Percentiles rank a stretch among this genome's conserved stretches.
Evolutionary conservation across 35 echinoderm and acorn worm species (phyloP).

Genomic region (Eucidaris tribuloides): DNA sequence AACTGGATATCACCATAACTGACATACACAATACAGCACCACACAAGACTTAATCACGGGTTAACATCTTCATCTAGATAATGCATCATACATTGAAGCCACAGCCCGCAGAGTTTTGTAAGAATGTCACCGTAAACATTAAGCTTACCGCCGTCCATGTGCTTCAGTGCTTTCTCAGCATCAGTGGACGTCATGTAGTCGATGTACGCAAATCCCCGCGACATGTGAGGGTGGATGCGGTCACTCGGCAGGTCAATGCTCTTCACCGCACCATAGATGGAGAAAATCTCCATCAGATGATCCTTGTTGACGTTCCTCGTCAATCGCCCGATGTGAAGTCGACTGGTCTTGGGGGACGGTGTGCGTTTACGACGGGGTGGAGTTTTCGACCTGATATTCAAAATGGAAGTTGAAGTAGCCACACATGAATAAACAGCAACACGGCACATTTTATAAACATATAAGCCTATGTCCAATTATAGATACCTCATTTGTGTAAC

Average conservation of each 20-base stretch:
- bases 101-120: background rate
- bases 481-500: too few species aligned
- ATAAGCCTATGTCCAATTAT: too few species aligned
- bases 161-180: constrained; percentile 90
- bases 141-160: constrained; percentile 97
- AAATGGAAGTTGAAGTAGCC: background rate
- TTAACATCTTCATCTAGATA: background rate
- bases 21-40: background rate
- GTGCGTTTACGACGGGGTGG: constrained; percentile 73
- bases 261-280: constrained; percentile 80
- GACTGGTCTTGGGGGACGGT: constrained; percentile 78
- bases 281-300: constrained; percentile 94
- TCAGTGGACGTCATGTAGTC: constrained; percentile 82
- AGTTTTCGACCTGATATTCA: constrained; percentile 57
- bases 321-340: constrained; percentile 73
- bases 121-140: background rate
- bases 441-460: background rate
- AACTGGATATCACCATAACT: background rate
- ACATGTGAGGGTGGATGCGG: constrained; percentile 57
- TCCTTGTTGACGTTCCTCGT: constrained; percentile 94
- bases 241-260: constrained; percentile 76
- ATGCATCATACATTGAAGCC: background rate
- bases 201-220: constrained; percentile 88
- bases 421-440: too few species aligned
- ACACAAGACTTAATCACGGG: background rate